Evolutionary conservation across 1,140 invertebrate species (phyloP).

Genomic region (Neotoxoptera formosana): DNA sequence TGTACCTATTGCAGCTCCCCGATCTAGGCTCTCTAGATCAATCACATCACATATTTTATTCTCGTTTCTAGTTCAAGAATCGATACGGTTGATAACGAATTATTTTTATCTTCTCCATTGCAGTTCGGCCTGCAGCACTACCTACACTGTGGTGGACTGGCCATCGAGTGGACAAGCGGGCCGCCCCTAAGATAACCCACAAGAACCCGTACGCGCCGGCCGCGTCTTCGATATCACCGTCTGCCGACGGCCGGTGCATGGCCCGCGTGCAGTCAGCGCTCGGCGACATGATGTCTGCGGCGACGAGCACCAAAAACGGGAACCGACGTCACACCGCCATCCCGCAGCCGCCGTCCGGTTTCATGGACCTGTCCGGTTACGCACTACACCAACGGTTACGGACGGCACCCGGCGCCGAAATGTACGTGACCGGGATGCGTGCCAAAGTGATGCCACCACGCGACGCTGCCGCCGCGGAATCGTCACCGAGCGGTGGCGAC

Average conservation of each 20-base stretch:
- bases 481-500: slow-evolving; percentile 68
- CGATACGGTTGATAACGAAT: neutral
- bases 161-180: neutral
- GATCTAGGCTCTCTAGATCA: too few species aligned
- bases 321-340: neutral
- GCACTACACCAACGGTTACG: slow-evolving; percentile 70
- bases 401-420: slow-evolving; percentile 68
- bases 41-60: too few species aligned
- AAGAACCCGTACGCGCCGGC: neutral
- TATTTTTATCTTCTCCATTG: neutral
- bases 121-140: neutral
- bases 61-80: too few species aligned
- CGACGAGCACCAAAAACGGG: neutral
- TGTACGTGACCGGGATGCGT: slow-evolving; percentile 73
- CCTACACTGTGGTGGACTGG: neutral
- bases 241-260: slow-evolving; percentile 19
- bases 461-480: slow-evolving; percentile 67
- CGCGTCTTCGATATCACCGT: neutral
- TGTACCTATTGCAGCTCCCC: too few species aligned
- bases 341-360: neutral
- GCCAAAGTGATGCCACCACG: slow-evolving; percentile 69
- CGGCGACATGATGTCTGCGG: slow-evolving; percentile 11
- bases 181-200: neutral
- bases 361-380: slow-evolving; percentile 70
- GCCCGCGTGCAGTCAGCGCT: slow-evolving; percentile 35